Evolutionary conservation across 2,113 vertebrate species (phyloP).

Genomic region (Ranitomeya imitator): DNA sequence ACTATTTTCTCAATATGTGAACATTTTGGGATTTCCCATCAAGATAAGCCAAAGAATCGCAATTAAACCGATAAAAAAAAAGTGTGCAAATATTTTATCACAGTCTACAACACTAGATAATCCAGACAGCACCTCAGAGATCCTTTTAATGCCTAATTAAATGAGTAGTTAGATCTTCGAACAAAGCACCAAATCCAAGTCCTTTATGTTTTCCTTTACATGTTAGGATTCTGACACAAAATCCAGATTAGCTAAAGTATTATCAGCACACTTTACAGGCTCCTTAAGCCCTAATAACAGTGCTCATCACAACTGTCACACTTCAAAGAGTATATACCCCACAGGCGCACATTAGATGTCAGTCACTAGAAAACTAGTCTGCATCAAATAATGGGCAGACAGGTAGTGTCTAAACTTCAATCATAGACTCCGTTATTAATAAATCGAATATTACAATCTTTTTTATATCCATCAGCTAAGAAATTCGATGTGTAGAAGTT

Average conservation of each 20-base stretch:
- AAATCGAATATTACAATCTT: background rate
- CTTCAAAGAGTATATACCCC: constrained; percentile 24
- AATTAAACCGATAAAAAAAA: background rate
- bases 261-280: constrained; percentile 18
- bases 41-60: background rate
- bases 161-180: background rate
- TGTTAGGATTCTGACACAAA: constrained; percentile 26
- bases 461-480: background rate
- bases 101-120: background rate
- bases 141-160: background rate
- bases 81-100: background rate
- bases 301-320: constrained; percentile 26
- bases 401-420: background rate
- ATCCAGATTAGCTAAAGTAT: constrained; percentile 21
- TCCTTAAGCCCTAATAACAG: background rate
- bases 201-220: constrained; percentile 1
- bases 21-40: too few species aligned
- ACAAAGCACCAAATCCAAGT: background rate
- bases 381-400: background rate
- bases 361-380: background rate
- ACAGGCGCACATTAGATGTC: constrained; percentile 16
- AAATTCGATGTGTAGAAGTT: background rate
- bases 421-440: background rate
- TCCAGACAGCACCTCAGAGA: background rate
- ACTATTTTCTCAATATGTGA: background rate